phyloP scores from a whole-genome alignment of 2,113 vertebrate species.

The Ia io region DNA sequence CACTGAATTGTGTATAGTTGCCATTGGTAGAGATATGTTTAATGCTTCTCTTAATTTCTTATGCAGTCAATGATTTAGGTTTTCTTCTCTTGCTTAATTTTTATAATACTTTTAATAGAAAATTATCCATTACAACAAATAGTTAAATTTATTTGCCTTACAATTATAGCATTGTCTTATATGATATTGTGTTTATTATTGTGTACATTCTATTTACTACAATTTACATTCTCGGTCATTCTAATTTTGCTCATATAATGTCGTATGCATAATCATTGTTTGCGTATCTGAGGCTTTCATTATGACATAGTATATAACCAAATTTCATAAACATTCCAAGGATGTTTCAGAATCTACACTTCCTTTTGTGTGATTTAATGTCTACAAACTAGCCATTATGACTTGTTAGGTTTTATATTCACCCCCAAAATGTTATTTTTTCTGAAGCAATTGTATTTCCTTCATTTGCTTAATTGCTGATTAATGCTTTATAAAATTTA shows the following conservation, averaged over 20 bases:
- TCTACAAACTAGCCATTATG: neutral
- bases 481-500: neutral
- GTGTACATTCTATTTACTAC: neutral
- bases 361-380: neutral
- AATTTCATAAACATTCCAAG: neutral
- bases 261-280: neutral
- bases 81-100: neutral
- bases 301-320: neutral
- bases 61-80: neutral
- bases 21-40: neutral
- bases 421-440: neutral
- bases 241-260: neutral
- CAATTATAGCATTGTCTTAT: neutral
- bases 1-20: neutral
- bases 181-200: neutral
- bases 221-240: neutral
- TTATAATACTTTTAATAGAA: neutral
- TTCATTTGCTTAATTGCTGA: neutral
- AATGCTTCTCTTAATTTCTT: neutral
- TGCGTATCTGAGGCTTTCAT: neutral
- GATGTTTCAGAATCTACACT: neutral
- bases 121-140: neutral
- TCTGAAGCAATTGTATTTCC: neutral
- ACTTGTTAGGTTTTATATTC: neutral
- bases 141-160: neutral